Evolutionary conservation across 2,113 vertebrate genomes (phyloP).

Genomic region (Pardalotus punctatus): DNA sequence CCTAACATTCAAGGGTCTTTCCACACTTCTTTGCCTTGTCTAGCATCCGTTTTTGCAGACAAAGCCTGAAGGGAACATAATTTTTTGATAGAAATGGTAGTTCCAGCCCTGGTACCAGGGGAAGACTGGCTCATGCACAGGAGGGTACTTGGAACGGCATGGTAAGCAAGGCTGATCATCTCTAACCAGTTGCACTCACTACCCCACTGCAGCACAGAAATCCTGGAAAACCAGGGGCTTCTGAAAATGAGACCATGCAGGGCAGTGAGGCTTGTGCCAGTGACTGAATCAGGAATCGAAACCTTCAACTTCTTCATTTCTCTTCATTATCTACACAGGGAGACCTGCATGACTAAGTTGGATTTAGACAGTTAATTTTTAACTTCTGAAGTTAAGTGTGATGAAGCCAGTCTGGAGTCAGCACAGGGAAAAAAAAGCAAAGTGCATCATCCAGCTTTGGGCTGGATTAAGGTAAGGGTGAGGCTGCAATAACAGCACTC

Average conservation of each 20-base stretch:
- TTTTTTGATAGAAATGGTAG: not conserved
- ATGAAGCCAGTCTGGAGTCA: not conserved
- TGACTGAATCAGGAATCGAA: not conserved
- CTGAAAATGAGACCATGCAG: accelerated
- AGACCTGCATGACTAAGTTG: not conserved
- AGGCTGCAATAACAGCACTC: not conserved
- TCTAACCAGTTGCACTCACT: not conserved
- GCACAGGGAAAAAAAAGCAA: not conserved
- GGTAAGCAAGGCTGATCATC: not conserved
- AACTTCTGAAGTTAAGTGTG: not conserved
- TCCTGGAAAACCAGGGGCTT: not conserved
- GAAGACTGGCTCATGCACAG: not conserved
- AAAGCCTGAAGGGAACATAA: not conserved
- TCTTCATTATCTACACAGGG: not conserved
- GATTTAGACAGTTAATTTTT: constrained; percentile 2
- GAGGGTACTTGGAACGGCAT: not conserved
- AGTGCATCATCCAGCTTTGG: not conserved
- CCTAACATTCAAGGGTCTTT: not conserved
- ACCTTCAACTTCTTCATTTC: accelerated
- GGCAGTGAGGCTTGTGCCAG: not conserved
- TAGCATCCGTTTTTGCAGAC: not conserved
- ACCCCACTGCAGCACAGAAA: not conserved
- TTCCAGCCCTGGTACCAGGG: not conserved
- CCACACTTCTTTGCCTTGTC: not conserved
- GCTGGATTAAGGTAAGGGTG: not conserved